Base-by-base conservation (phyloP, 2,888 invertebrate species). In the Nephrotoma guestfalica region DNA sequence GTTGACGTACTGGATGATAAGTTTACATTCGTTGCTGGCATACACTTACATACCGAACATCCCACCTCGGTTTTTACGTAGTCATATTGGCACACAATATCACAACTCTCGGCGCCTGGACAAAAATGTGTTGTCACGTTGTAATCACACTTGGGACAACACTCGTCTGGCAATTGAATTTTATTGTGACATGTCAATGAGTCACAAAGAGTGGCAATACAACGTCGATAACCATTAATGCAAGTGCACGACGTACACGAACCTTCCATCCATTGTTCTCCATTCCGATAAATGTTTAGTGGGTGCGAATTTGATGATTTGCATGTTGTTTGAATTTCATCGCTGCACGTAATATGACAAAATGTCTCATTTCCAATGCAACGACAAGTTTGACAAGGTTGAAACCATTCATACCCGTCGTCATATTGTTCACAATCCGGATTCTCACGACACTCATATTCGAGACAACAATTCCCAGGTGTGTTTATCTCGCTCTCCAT, bases 381-480 rank as follows among this genome's bases (percentile, higher is more conserved):
- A 43, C 88, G 88, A 87, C 91, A 91, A 47, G 89, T 89, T 3
- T 85, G 88, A 87, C 91, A 91, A 18, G 87, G 87, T 47, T 45
- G 30, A 2, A 42, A 88, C 89, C 89, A 89, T 86, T 88, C 47
- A 30, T 83, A 15, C 41, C 71, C 42, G 47, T 87, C 71, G 43
- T 13, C 41, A 47, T 11, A 57, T 18, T 41, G 15, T n/a, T 11
- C 43, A 30, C 86, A 47, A 84, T 86, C 71, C 6, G 43, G 88
- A 18, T 90, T 88, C 0, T 90, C 90, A 88, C 92, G 92, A 87
- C 92, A 91, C 42, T 90, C 89, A 88, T 91, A 92, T 7, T 90
- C 90, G 0, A 93, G 91, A 87, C 92, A 92, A 88, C 93, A 93
- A 88, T 91, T 92, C 40, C 90, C 91, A 0, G 91, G 91, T 15